phyloP scores from a whole-genome alignment of 2,113 vertebrate species.

The Hemicordylus capensis region DNA sequence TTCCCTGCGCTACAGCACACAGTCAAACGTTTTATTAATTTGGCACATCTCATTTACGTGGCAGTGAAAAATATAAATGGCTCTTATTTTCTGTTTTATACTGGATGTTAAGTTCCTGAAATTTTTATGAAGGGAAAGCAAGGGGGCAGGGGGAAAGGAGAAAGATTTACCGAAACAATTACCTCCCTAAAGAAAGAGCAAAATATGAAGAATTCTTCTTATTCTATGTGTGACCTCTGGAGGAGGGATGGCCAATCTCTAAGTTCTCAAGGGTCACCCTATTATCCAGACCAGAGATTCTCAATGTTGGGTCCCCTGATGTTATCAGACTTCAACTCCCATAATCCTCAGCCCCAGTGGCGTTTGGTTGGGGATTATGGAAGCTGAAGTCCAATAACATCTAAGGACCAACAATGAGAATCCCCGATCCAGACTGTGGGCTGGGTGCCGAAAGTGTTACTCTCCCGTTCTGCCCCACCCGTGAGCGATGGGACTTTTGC shows the following conservation, averaged over 20 bases:
- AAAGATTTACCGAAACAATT: background rate
- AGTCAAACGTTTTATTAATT: slow-evolving; percentile 50
- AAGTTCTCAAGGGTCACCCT: background rate
- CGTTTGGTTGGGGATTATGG: too few relatives aligned
- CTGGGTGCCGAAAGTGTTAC: background rate
- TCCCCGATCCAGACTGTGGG: background rate
- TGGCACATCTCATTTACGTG: slow-evolving; percentile 55
- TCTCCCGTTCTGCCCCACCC: background rate
- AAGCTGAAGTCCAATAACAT: too few relatives aligned
- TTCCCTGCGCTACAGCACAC: slow-evolving; percentile 48
- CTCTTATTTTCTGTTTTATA: slow-evolving; percentile 55
- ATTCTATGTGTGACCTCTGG: background rate
- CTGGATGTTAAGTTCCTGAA: slow-evolving; percentile 45
- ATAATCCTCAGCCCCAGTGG: too few relatives aligned
- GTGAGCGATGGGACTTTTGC: too few relatives aligned
- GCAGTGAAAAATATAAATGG: slow-evolving; percentile 42
- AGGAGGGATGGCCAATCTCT: background rate
- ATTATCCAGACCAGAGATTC: too few relatives aligned
- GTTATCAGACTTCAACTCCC: too few relatives aligned
- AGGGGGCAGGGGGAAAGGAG: too few relatives aligned
- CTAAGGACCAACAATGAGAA: too few relatives aligned
- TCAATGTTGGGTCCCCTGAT: too few relatives aligned
- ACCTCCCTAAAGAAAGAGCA: slow-evolving; percentile 4
- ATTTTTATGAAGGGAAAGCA: slow-evolving; percentile 25
- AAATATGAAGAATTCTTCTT: background rate